Base-by-base conservation (phyloP, 2,113 vertebrate species). In the Rutilus rutilus region DNA sequence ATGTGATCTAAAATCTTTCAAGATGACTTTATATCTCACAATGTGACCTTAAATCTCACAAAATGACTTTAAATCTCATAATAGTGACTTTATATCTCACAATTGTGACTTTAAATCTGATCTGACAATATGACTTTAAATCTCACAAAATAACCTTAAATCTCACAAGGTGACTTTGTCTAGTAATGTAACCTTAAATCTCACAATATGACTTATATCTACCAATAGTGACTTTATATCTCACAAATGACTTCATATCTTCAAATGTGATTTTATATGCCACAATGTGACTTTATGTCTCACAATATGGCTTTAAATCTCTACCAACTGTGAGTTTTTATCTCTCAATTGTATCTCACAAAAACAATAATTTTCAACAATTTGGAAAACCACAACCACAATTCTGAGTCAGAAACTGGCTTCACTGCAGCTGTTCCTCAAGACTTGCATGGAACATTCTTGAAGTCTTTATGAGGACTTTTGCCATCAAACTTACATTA, bases 401-500 rank as follows among this genome's bases (percentile, higher is more conserved):
- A n/a, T n/a, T 69, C 3, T 36, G 15, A 36, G 8, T 33, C 30
- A 8, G 64, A 36, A 21, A 69, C 65, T 69, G 3, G 7, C 65
- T 67, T 19, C 33, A 23, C 33, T 12, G 19, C 21, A 36, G 33
- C 11, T 69, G 67, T 23, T 71, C 33, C 67, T 71, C 21, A 71
- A 39, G 67, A 71, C 69, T 71, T 71, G 19, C 33, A 33, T 52
- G 75, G 9, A 77, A 77, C 25, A 57, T 33, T 11, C 4, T 5
- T 77, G 47, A 11, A 52, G 50, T 77, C 15, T 36, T 42, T 79
- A 79, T 45, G 21, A 79, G 6, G 36, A 45, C 52, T 62, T 79
- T 42, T 62, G 75, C n/a, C 36, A 42, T 79, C 30, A 62, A 62
- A 79, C 57, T 23, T 62, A 9, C 36, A 42, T 62, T 78, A 59